Percentiles rank a stretch among this genome's conserved stretches.
These are phyloP conservation scores for Reinhardtius hippoglossoides DNA, from an alignment of 2,113 vertebrate species.

Conservation along the genomic window DNA sequence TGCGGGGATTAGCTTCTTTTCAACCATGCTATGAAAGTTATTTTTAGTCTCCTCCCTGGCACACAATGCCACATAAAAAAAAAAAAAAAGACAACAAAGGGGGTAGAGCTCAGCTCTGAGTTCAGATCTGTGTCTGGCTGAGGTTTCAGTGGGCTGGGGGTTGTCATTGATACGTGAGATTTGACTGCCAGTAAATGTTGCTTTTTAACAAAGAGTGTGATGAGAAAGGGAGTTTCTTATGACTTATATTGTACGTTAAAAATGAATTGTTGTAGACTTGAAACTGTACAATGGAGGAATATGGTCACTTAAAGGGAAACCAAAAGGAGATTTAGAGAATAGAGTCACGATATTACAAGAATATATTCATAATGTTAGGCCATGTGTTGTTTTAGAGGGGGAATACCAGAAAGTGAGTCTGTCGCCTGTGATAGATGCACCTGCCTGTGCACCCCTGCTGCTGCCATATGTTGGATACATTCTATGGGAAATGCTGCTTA, in stretches of 20 bases:
- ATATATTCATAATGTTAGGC: too few relatives aligned
- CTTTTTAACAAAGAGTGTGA: neutral
- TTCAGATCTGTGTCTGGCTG: neutral
- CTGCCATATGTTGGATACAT: too few relatives aligned
- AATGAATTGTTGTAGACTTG: too few relatives aligned
- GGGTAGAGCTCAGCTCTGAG: constrained; percentile 7
- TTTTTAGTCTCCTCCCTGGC: constrained; percentile 59
- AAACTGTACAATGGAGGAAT: too few relatives aligned
- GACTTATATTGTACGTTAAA: too few relatives aligned
- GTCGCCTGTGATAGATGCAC: neutral
- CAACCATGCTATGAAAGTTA: constrained; percentile 50
- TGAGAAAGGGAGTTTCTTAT: neutral
- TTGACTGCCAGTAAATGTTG: neutral
- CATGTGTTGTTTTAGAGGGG: too few relatives aligned
- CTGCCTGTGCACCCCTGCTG: neutral
- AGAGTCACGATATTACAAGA: too few relatives aligned
- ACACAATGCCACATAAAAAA: constrained; percentile 39
- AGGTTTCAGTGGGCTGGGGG: neutral
- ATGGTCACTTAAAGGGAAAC: too few relatives aligned
- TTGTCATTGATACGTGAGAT: neutral
- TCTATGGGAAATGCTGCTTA: too few relatives aligned
- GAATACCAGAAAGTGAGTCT: too few relatives aligned
- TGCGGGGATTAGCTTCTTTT: constrained; percentile 42
- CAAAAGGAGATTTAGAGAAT: too few relatives aligned
- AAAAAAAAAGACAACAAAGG: constrained; percentile 34